Evolutionary conservation across 2,888 invertebrate genomes (phyloP).

Genomic region (Erebia palarica): DNA sequence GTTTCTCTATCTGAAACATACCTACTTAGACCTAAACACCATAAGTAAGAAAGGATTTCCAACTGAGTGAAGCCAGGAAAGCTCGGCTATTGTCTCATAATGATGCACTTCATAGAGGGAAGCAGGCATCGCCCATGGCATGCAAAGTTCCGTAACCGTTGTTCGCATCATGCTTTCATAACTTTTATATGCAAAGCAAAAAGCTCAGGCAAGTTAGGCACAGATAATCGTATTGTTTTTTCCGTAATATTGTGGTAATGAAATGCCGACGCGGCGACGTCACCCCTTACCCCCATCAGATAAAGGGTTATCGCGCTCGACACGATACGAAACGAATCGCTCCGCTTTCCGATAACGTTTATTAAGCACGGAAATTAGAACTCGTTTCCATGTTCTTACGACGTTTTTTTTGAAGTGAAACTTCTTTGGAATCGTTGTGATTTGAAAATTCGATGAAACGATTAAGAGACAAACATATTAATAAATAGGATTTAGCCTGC

Average conservation of each 20-base stretch:
- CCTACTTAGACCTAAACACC: too few relatives aligned
- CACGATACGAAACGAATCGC: slow-evolving; percentile 61
- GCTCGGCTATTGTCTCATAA: background rate
- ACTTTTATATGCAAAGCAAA: slow-evolving; percentile 15
- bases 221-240: slow-evolving; percentile 20
- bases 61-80: too few relatives aligned
- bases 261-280: slow-evolving; percentile 64
- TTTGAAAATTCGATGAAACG: too few relatives aligned
- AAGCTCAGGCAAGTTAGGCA: slow-evolving; percentile 17
- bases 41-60: too few relatives aligned
- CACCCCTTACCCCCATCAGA: slow-evolving; percentile 70
- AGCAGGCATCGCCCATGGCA: background rate
- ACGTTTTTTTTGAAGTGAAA: background rate
- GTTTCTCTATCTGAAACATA: too few relatives aligned
- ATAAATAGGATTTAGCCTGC: too few relatives aligned
- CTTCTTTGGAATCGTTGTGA: too few relatives aligned
- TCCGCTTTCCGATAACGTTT: slow-evolving; percentile 72
- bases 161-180: slow-evolving; percentile 1
- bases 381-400: slow-evolving; percentile 21
- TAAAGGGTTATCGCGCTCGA: slow-evolving; percentile 73
- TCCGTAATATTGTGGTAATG: slow-evolving; percentile 67
- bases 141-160: background rate
- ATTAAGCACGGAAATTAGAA: slow-evolving; percentile 62
- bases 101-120: background rate
- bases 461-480: too few relatives aligned